Base-by-base conservation (phyloP, 2,888 invertebrate genomes). In the Diarsia brunnea region DNA sequence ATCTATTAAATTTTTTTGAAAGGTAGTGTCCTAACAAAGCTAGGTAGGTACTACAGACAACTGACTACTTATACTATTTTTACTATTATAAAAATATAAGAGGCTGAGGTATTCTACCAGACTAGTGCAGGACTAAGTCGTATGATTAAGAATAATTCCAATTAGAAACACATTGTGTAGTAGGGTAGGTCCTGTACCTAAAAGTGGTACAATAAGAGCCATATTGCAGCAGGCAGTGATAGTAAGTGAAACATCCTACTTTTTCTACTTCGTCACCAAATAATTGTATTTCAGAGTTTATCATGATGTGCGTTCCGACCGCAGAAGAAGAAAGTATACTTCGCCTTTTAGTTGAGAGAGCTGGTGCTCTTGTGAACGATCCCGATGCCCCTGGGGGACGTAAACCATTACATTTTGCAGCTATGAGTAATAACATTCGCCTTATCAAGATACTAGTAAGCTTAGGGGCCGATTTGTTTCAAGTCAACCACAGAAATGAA, bases 361-460 rank as follows among this genome's bases (percentile, higher is more conserved):
- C 63, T 24, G 96, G 95, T 21, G 95, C 93, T 12, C 31, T 89
- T 53, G 88, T 96, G 8, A 93, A 96, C 70, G 95, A 95, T 73
- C 90, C 91, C 2, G 88, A 91, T 2, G 94, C 93, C 0, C 94
- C 95, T 2, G 96, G 95, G 1, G 92, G 94, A 16, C 93, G 96
- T 21, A 97, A 96, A 84, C 94, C 96, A 0, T 88, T 97, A 58
- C 97, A 97, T 87, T 95, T 96, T 78, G 96, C 96, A 21, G 97
- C 97, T 4, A 95, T 97, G 93, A 94, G 94, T 77, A 94, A 96
- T 79, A 96, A 96, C 79, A 90, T 91, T 60, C 85, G 82, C 4
- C 91, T 97, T 1, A 95, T 95, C 27, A 75, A 81, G 10, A 86
- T 94, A 58, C 91, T 97, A 12, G 74, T 95, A 2, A 84, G 91